Evolutionary conservation across 2,797 vertebrate genomes (phyloP).

Genomic region (Falco concolor): DNA sequence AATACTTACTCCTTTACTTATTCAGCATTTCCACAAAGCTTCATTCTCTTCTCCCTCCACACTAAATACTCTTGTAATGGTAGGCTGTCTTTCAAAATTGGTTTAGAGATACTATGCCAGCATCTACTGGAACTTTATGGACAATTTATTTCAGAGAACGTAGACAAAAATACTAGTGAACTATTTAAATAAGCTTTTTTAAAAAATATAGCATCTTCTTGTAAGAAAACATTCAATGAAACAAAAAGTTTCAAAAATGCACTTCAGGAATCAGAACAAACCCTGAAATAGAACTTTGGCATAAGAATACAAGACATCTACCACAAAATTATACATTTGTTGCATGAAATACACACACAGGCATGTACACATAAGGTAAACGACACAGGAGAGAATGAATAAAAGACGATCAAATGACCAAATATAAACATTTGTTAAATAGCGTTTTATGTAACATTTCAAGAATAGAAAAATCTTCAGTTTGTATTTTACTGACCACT

Average conservation of each 20-base stretch:
- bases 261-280: background rate
- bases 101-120: background rate
- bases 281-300: background rate
- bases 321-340: background rate
- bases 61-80: background rate
- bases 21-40: background rate
- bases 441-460: background rate
- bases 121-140: background rate
- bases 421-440: background rate
- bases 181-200: background rate
- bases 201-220: background rate
- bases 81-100: background rate
- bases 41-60: background rate
- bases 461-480: background rate
- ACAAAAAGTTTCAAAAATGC: background rate
- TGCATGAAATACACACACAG: conserved; percentile 25
- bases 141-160: background rate
- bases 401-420: background rate
- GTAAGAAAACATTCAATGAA: background rate
- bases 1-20: background rate
- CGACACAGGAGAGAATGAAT: background rate
- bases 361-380: conserved; percentile 55
- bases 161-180: background rate
- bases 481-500: background rate
- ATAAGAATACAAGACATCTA: background rate